Conservation (phyloP, 2,113 vertebrate genomes). For the Turdus rufiventris region DNA sequence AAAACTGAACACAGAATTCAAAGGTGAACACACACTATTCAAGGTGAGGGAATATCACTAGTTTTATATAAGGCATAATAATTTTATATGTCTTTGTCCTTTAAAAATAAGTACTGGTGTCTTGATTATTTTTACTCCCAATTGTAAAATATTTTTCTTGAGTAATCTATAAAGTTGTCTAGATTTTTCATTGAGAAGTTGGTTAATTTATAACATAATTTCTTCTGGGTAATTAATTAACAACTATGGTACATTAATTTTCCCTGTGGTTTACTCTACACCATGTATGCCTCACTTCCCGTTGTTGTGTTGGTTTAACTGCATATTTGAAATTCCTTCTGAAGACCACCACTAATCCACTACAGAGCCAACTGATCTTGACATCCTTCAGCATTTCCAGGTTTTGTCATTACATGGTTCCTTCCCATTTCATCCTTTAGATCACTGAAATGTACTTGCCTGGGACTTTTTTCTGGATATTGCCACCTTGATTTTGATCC, state of each 20-base stretch:
- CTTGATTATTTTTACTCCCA: not conserved
- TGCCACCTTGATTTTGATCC: not conserved
- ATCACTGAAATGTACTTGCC: not conserved
- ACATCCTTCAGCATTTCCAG: not conserved
- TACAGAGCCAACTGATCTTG: not conserved
- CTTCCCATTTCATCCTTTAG: not conserved
- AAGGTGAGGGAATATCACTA: constrained; percentile 63
- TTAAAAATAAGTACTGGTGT: not conserved
- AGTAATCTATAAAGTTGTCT: not conserved
- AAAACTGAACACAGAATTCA: constrained; percentile 66
- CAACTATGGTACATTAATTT: not conserved
- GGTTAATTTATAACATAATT: not conserved
- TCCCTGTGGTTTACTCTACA: not conserved
- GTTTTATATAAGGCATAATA: constrained; percentile 40
- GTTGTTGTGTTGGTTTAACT: not conserved
- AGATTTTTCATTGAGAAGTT: not conserved
- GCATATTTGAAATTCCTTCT: not conserved
- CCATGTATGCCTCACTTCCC: not conserved
- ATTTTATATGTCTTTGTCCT: not conserved
- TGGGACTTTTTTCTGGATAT: not conserved
- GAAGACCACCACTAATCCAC: not conserved
- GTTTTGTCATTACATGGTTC: not conserved
- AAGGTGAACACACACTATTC: constrained; percentile 59
- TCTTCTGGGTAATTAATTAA: not conserved
- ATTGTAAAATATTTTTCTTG: not conserved